phyloP scores from a whole-genome alignment of 2,113 vertebrate species.

The Nipponia nippon region DNA sequence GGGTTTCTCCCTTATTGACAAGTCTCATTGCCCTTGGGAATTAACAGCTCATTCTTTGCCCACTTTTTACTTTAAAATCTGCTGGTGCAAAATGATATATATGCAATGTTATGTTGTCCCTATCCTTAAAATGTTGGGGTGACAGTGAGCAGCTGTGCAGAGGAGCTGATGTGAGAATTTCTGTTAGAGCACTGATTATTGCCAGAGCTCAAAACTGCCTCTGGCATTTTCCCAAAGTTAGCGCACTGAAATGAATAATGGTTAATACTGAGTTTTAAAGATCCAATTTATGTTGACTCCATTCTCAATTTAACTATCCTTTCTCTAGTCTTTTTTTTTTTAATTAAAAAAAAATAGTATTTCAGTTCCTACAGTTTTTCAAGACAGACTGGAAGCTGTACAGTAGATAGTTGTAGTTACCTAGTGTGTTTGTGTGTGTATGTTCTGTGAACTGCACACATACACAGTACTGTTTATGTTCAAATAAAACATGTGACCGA shows the following conservation, averaged over 20 bases:
- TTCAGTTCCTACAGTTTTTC: background rate
- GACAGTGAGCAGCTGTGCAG: background rate
- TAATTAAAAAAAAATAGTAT: background rate
- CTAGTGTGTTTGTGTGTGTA: background rate
- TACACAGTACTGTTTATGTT: background rate
- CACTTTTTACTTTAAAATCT: background rate
- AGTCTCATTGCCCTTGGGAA: background rate
- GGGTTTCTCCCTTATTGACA: slow-evolving; percentile 26
- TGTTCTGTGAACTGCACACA: background rate
- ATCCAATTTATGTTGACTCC: background rate
- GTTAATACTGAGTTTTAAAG: background rate
- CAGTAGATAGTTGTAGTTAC: background rate
- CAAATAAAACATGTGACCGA: background rate
- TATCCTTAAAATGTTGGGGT: background rate
- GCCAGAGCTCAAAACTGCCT: slow-evolving; percentile 13
- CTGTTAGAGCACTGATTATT: background rate
- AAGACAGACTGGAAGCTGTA: background rate
- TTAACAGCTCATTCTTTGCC: slow-evolving; percentile 18
- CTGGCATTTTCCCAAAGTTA: slow-evolving; percentile 4
- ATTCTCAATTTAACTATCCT: background rate
- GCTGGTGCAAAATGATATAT: background rate
- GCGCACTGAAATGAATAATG: background rate
- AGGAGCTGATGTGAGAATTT: background rate
- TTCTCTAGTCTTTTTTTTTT: background rate
- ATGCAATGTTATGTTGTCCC: background rate